phyloP scores from a whole-genome alignment of 2,797 vertebrate genomes.

The Pampus argenteus region DNA sequence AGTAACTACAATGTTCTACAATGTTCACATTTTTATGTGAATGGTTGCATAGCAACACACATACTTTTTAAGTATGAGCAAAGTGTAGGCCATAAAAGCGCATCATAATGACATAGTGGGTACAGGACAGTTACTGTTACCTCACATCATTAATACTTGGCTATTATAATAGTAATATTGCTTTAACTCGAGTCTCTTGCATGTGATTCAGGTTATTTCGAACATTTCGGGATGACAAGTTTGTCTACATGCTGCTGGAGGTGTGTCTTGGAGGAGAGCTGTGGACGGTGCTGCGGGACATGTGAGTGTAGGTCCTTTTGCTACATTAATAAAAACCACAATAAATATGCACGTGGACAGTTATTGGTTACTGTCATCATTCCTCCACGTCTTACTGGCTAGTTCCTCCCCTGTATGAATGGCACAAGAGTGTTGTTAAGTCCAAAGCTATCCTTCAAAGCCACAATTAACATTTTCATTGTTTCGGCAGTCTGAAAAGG shows the following conservation, averaged over 20 bases:
- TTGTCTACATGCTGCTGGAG: constrained; percentile 87
- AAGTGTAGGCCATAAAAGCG: not conserved
- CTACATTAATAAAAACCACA: not conserved
- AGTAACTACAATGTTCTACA: too few species aligned
- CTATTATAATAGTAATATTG: not conserved
- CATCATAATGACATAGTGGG: not conserved
- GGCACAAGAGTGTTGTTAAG: too few species aligned
- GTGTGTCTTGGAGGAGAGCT: constrained; percentile 88
- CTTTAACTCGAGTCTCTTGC: not conserved
- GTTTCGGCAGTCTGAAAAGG: too few species aligned
- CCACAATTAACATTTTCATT: too few species aligned
- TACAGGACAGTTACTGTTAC: not conserved
- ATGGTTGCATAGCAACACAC: not conserved
- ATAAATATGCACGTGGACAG: too few species aligned
- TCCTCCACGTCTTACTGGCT: too few species aligned
- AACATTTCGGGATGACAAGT: constrained; percentile 85
- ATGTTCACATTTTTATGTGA: not conserved
- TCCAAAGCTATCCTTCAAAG: too few species aligned
- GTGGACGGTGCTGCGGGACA: constrained; percentile 87
- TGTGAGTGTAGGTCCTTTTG: constrained; percentile 79
- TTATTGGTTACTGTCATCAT: too few species aligned
- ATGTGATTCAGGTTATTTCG: constrained; percentile 82
- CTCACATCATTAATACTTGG: too few species aligned
- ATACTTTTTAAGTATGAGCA: not conserved
- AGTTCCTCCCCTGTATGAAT: too few species aligned